Evolutionary conservation across 2,888 invertebrate genomes (phyloP), one percentile per base, ranked within the genome.

Genomic region (Branchipolynoe longqiensis): DNA sequence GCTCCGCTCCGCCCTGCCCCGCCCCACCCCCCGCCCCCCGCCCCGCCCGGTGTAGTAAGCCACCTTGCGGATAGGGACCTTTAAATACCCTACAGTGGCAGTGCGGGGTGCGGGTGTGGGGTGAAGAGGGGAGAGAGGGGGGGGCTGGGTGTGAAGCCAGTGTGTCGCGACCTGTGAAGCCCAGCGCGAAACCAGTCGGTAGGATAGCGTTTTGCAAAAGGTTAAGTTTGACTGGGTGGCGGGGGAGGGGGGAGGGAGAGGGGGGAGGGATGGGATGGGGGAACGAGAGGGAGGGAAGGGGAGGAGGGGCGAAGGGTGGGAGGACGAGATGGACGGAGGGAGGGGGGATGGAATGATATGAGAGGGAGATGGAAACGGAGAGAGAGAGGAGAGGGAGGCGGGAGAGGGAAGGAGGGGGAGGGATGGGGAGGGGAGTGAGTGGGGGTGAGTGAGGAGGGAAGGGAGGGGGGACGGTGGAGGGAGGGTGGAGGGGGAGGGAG

Each of bases 141-240:
- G 12, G 48, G 8, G 48, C 48, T 8, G 8, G 48, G n/a, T 0
- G 31, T 28, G 73, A 41, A 38, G 41, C 73, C 41, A 40, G 38
- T 8, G 38, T 8, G 40, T n/a, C 33, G 64, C 4, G 56, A 3
- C 56, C 18, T 6, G 31, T 18, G n/a, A 28, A 31, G 36, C 2
- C 14, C 12, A 54, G 22, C 14, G 22, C 14, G 54, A 18, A 54
- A 31, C 73, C 41, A 41, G 36, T 38, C 40, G 33, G 25, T n/a
- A n/a, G n/a, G 28, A 41, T 41, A 28, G 78, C 78, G 31, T 41
- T 78, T 48, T 48, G 28, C 78, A 48, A 48, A 48, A 48, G 28
- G 78, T 48, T 78, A 78, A 78, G 78, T 78, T 78, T 78, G n/a
- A n/a, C n/a, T n/a, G 41, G 78, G 48, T 78, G 78, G 78, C 69